A percentile compares a stretch with the other conserved stretches of the same genome.
These are phyloP conservation scores for Lasioglossum marginatum DNA, from an alignment of 2,888 invertebrate genomes.

Conservation along the genomic window DNA sequence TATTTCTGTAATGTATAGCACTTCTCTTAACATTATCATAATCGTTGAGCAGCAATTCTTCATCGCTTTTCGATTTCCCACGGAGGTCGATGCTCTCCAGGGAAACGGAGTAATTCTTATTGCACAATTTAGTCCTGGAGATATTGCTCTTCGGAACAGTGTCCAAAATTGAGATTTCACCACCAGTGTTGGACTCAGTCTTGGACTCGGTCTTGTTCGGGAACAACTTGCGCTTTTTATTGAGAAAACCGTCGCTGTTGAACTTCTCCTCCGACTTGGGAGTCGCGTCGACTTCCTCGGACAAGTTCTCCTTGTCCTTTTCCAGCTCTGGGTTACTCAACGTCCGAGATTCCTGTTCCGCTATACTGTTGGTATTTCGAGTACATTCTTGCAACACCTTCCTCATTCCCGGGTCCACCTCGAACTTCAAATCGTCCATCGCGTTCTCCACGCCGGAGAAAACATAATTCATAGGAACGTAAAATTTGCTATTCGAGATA, in stretches of 20 bases:
- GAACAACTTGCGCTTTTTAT: conserved; percentile 46
- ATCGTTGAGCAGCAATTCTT: background rate
- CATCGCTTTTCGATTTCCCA: background rate
- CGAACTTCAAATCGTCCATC: conserved; percentile 79
- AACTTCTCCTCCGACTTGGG: background rate
- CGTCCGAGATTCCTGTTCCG: conserved; percentile 3
- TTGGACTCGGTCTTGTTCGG: conserved; percentile 57
- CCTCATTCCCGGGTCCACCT: conserved; percentile 80
- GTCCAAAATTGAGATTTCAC: conserved; percentile 57
- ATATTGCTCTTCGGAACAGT: conserved; percentile 18
- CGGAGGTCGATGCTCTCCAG: conserved; percentile 32
- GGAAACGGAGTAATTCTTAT: conserved; percentile 27
- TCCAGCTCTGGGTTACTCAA: background rate
- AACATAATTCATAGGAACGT: conserved; percentile 79
- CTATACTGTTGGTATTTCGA: background rate
- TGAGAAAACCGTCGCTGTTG: background rate
- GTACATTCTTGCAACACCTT: conserved; percentile 75
- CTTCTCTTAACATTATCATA: background rate
- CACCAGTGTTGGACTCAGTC: conserved; percentile 48
- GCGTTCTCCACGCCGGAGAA: conserved; percentile 73
- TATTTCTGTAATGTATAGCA: background rate
- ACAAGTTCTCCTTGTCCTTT: conserved; percentile 44
- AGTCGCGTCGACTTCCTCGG: background rate
- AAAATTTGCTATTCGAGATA: conserved; percentile 80
- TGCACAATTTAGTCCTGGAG: conserved; percentile 8